Conservation (phyloP, 2,797 vertebrate genomes). For the Hafferia zeledoni region DNA sequence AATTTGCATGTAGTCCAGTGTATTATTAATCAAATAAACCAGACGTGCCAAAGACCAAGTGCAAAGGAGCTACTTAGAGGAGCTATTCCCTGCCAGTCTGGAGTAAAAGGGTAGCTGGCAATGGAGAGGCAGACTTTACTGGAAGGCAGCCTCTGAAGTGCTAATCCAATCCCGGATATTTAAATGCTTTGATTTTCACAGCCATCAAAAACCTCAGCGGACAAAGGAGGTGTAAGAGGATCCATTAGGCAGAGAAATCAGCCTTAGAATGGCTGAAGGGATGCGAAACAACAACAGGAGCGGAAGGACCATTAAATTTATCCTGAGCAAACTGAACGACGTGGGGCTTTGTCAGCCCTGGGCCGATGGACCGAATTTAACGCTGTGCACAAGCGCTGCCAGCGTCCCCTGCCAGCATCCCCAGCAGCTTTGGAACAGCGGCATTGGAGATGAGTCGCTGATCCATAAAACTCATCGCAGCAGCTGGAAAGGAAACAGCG, state of each 20-base stretch:
- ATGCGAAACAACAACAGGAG: not conserved
- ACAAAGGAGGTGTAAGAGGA: not conserved
- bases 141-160: not conserved
- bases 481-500: rapidly evolving
- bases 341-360: rapidly evolving
- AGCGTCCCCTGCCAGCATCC: not conserved
- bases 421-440: not conserved
- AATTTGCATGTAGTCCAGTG: too few relatives aligned
- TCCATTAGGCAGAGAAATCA: not conserved
- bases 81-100: not conserved
- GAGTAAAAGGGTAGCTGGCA: not conserved
- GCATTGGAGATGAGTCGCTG: rapidly evolving
- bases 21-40: not conserved
- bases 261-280: not conserved
- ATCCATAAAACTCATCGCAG: not conserved
- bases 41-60: not conserved
- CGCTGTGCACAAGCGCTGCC: rapidly evolving
- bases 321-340: too few relatives aligned
- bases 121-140: not conserved
- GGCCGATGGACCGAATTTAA: rapidly evolving
- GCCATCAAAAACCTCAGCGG: not conserved
- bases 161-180: not conserved
- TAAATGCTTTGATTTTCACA: not conserved
- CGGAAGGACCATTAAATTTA: not conserved
- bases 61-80: not conserved